These are phyloP conservation scores for Aplodontia rufa DNA, from an alignment of 2,113 vertebrate genomes.

Conservation along the genomic window DNA sequence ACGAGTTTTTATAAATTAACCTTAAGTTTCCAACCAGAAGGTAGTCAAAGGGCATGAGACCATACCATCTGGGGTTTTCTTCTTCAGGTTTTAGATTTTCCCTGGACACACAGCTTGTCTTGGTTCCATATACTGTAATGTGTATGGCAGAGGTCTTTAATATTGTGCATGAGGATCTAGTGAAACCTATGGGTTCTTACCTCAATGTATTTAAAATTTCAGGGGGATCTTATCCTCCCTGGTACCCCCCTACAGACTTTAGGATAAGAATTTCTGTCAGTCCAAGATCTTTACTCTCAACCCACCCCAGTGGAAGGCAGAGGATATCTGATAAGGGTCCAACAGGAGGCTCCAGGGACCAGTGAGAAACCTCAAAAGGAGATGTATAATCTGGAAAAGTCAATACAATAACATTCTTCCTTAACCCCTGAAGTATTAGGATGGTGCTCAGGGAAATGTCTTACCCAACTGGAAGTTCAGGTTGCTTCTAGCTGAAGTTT, in stretches of 20 bases:
- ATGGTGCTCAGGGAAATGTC: no score
- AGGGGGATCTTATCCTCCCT: not conserved
- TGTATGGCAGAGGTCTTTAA: not conserved
- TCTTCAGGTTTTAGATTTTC: not conserved
- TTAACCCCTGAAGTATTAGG: not conserved
- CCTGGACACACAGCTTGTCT: not conserved
- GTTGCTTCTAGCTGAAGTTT: not conserved
- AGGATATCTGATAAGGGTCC: not conserved
- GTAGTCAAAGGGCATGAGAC: not conserved
- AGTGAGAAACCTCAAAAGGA: not conserved
- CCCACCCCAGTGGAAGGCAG: not conserved
- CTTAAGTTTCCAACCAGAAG: not conserved
- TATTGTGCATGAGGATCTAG: not conserved
- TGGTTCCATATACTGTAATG: not conserved
- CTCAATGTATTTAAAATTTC: not conserved
- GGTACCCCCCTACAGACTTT: not conserved
- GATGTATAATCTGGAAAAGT: not conserved
- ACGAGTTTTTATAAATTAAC: not conserved
- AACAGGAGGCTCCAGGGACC: not conserved
- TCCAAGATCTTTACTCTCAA: not conserved
- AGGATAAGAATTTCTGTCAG: not conserved
- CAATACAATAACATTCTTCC: not conserved
- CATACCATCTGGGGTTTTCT: not conserved
- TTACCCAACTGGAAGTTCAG: not conserved
- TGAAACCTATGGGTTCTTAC: not conserved